These are phyloP conservation scores for Phortica okadai DNA, from an alignment of 2,888 invertebrate species.

Conservation along the genomic window DNA sequence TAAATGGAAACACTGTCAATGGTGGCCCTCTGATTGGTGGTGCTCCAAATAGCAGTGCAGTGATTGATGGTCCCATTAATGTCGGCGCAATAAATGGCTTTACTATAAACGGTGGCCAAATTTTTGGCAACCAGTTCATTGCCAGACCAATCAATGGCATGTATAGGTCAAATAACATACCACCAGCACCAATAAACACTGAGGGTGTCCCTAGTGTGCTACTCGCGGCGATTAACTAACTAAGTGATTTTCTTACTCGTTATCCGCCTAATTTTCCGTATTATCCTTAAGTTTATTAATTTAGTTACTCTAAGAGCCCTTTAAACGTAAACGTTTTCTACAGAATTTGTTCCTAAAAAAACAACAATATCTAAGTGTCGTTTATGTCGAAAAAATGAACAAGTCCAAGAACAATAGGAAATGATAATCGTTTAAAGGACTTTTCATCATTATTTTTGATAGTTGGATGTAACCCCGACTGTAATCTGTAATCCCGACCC, in stretches of 20 bases:
- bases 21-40: not conserved
- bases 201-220: slow-evolving; percentile 20
- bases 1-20: not conserved
- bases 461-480: too few species aligned
- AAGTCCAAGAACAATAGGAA: too few species aligned
- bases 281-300: slow-evolving; percentile 4
- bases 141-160: not conserved
- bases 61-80: not conserved
- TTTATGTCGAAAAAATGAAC: too few species aligned
- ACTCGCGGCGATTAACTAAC: slow-evolving; percentile 21
- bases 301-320: not conserved
- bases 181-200: not conserved
- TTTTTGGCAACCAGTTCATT: not conserved
- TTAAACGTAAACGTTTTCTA: not conserved
- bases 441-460: too few species aligned
- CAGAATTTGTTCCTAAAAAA: not conserved
- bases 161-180: not conserved
- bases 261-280: slow-evolving; percentile 12
- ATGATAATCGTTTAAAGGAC: too few species aligned
- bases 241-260: slow-evolving; percentile 12
- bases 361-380: not conserved
- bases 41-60: not conserved
- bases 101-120: not conserved
- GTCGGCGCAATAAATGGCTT: not conserved
- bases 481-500: slow-evolving; percentile 38